Base-by-base conservation (phyloP, 1,140 invertebrate genomes). In the Eriocheir sinensis region DNA sequence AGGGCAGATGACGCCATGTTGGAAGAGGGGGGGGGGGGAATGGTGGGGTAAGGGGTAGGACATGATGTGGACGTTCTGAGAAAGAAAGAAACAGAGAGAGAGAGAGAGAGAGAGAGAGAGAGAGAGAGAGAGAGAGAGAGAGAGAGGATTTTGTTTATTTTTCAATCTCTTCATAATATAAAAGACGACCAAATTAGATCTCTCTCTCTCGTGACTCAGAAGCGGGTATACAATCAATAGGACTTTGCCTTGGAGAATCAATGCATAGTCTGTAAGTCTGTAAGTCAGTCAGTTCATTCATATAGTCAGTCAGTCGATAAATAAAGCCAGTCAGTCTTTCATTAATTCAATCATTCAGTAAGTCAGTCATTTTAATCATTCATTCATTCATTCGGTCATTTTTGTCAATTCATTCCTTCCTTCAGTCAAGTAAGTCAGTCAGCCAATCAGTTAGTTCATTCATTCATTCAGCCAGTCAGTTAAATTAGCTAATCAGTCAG, bases 191-290 rank as follows among this genome's bases (percentile, higher is more conserved):
- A 9, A 3, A 53, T 53, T 12, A 53, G 48, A 17, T 72, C 60
- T 72, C 60, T 72, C 60, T 72, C 60, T 72, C 60, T 72, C 60
- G 60, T 72, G 60, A 72, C 60, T 72, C 60, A 72, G 60, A 21
- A 0, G 6, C 53, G 53, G 53, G 27, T 2, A 21, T 12, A n/a
- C n/a, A 72, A 72, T 72, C 60, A n/a, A 72, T 72, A 72, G 21
- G 21, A 4, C 27, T 72, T 72, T 72, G 60, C 27, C 27, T 72
- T 72, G 27, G 60, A 72, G 27, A 72, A 72, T 72, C 27, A n/a
- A 72, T 72, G 27, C 60, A 27, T 1, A 72, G 27, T 21, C 21
- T 21, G 21, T 21, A 9, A 72, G 53, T 21, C 53, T 21, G 53
- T 21, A 9, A 72, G 53, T 21, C 53, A 72, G 6, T 21, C 21